phyloP scores from a whole-genome alignment of 2,888 invertebrate genomes.

The Scaptodrosophila latifasciaeformis region DNA sequence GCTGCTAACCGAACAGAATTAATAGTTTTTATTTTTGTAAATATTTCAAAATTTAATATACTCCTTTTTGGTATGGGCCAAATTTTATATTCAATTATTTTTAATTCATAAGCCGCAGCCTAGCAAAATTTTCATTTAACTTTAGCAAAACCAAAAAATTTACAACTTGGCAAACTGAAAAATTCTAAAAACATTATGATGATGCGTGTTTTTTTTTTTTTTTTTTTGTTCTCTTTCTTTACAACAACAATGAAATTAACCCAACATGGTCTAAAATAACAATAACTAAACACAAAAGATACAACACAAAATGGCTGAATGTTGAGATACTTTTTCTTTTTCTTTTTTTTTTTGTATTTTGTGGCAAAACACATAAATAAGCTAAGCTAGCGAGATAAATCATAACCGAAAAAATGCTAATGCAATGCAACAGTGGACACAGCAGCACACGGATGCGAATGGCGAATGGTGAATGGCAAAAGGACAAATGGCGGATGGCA shows the following conservation, averaged over 20 bases:
- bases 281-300: constrained; percentile 44
- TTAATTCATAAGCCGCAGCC: no score
- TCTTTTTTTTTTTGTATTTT: background rate
- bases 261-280: constrained; percentile 34
- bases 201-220: constrained; percentile 2
- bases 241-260: constrained; percentile 19
- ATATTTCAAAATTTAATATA: no score
- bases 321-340: background rate
- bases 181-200: background rate
- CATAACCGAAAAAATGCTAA: constrained; percentile 47
- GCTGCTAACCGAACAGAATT: no score
- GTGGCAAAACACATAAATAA: constrained; percentile 53
- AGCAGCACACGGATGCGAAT: background rate
- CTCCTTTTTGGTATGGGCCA: no score
- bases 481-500: constrained; percentile 18
- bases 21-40: no score
- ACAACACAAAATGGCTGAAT: constrained; percentile 41
- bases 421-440: constrained; percentile 37
- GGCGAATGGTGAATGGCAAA: constrained; percentile 4
- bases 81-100: no score
- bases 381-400: constrained; percentile 38
- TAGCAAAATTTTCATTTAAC: no score
- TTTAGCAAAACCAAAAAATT: background rate
- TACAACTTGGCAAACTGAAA: no score
- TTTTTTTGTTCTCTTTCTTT: constrained; percentile 22